Base-by-base conservation (phyloP, 2,113 vertebrate genomes). In the Opisthocomus hoazin region DNA sequence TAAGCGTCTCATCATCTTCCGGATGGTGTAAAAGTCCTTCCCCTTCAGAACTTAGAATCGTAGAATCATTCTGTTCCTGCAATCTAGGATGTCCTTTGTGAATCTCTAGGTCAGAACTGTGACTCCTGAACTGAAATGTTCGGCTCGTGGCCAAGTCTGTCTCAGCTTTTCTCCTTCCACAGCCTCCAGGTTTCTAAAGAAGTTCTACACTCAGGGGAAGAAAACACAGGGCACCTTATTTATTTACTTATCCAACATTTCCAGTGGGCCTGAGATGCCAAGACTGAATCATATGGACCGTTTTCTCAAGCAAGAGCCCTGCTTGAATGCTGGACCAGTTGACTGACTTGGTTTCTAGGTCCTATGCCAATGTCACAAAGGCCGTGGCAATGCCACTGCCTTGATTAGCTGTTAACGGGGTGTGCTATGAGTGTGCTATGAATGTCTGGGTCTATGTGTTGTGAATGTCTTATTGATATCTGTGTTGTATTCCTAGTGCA, bases 141-240 rank as follows among this genome's bases (percentile, higher is more conserved):
- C 4, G 0, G 10, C 23, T 82, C 1, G 1, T 6, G 12, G 36
- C 39, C 39, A 39, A 4, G 7, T 46, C 23, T 75, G 5, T 48
- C 8, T 46, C 53, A 14, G 23, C 29, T 34, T 37, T 92, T 57
- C 48, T 88, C 18, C 30, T 79, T 88, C 61, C 58, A 60, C 36
- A 34, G 15, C 27, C 64, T 81, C 45, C 22, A 66, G 7, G 18
- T 71, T 83, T 83, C 53, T 73, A 30, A 30, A 43, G 29, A 71
- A 78, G 9, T 68, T 81, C 43, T 61, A 48, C 7, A 15, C 11
- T 39, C 6, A 3, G 5, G 4, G 29, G 10, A 4, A 85, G 27
- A 79, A 88, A 80, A 85, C 53, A 39, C 5, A 0, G 3, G 10
- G 8, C 10, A 48, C 11, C 15, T 63, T 45, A 57, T 71, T 84